Evolutionary conservation across 1,140 invertebrate species (phyloP).

Genomic region (Heliothis virescens): DNA sequence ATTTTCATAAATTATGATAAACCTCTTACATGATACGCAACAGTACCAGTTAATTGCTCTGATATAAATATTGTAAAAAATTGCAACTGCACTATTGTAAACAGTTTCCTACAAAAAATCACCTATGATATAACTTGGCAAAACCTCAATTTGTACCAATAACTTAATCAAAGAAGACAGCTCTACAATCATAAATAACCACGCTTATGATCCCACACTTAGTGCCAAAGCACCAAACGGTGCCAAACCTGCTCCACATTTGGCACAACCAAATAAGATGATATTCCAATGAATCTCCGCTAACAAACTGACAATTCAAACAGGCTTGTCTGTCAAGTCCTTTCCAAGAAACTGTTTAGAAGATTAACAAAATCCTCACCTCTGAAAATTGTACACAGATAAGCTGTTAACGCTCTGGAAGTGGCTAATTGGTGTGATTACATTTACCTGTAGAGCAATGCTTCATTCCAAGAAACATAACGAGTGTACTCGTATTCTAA

Average conservation of each 20-base stretch:
- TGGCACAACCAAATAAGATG: constrained; percentile 16
- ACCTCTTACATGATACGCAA: neutral
- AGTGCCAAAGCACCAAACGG: constrained; percentile 31
- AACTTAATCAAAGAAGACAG: constrained; percentile 32
- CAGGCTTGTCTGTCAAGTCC: neutral
- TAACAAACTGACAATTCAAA: constrained; percentile 1
- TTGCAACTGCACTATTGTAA: neutral
- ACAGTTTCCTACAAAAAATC: neutral
- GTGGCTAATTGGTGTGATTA: neutral
- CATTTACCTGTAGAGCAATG: neutral
- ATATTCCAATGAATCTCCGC: neutral
- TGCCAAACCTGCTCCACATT: constrained; percentile 22
- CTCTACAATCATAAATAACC: constrained; percentile 4
- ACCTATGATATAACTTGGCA: neutral
- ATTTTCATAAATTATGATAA: constrained; percentile 52
- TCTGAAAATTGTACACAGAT: neutral
- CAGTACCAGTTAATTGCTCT: neutral
- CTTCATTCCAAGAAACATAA: neutral
- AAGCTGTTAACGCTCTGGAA: neutral
- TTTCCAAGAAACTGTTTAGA: neutral
- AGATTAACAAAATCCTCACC: neutral
- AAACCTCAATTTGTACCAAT: neutral
- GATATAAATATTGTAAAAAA: neutral
- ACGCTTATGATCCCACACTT: constrained; percentile 20
- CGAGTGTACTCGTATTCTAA: neutral